These are phyloP conservation scores for Prinia subflava DNA, from an alignment of 2,113 vertebrate species.

Conservation along the genomic window DNA sequence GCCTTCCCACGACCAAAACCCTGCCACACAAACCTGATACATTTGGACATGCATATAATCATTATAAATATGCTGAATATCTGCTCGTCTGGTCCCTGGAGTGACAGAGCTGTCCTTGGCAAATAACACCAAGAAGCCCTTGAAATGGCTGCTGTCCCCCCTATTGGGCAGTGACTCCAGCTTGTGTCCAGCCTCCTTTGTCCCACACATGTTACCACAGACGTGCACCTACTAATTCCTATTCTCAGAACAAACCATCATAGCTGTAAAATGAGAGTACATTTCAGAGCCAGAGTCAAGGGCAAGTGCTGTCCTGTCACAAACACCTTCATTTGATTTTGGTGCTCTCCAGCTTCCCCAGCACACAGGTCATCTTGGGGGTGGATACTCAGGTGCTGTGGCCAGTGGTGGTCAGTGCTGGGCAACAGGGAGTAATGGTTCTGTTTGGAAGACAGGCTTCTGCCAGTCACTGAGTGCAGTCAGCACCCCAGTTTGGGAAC, in stretches of 20 bases:
- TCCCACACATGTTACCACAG: background rate
- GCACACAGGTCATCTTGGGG: background rate
- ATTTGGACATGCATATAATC: background rate
- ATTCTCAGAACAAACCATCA: background rate
- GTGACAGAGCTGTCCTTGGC: background rate
- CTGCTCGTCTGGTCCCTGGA: background rate
- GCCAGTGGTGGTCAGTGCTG: too few species aligned
- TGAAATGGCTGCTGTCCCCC: background rate
- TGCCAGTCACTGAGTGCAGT: background rate
- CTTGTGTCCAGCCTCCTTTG: background rate
- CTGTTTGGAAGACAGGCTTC: background rate
- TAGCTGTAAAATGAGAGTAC: background rate
- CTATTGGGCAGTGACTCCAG: background rate
- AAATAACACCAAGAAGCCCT: background rate
- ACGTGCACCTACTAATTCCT: background rate
- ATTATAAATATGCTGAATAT: background rate
- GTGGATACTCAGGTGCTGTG: accelerated
- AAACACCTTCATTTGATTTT: background rate
- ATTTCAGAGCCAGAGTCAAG: background rate
- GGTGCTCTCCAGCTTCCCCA: background rate
- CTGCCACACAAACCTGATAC: too few species aligned
- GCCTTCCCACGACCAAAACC: background rate
- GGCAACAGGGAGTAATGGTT: accelerated
- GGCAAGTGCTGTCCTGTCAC: background rate
- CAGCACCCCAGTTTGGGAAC: accelerated